phyloP scores from a whole-genome alignment of 2,888 invertebrate species.

The Elmis aenea region DNA sequence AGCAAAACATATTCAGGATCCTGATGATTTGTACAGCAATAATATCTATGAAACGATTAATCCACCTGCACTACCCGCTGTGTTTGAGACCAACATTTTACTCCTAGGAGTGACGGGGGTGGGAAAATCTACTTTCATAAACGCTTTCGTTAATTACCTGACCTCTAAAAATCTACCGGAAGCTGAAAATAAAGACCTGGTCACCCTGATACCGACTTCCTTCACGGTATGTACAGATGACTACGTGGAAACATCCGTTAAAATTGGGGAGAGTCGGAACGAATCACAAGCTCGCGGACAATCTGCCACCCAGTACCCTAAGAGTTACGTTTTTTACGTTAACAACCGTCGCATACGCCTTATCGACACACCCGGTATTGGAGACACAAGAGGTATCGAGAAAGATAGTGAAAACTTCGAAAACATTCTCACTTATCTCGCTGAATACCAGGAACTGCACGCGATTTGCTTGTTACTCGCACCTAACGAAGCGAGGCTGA shows the following conservation, averaged over 20 bases:
- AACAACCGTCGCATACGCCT: slow-evolving; percentile 24
- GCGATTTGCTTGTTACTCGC: slow-evolving; percentile 32
- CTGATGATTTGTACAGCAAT: too few relatives aligned
- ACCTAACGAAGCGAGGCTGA: slow-evolving; percentile 28
- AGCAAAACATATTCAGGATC: too few relatives aligned
- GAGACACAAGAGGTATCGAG: slow-evolving; percentile 26
- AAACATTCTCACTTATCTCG: slow-evolving; percentile 31
- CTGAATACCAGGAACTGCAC: slow-evolving; percentile 30
- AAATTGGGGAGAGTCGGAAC: slow-evolving; percentile 23
- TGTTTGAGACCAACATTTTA: slow-evolving; percentile 34
- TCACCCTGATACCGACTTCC: slow-evolving; percentile 29
- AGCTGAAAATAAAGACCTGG: slow-evolving; percentile 25
- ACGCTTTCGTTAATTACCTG: slow-evolving; percentile 34
- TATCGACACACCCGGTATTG: slow-evolving; percentile 34
- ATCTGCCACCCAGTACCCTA: slow-evolving; percentile 3
- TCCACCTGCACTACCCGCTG: too few relatives aligned
- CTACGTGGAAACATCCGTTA: slow-evolving; percentile 14
- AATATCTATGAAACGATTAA: too few relatives aligned
- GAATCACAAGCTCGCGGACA: not conserved
- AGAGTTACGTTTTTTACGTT: slow-evolving; percentile 4
- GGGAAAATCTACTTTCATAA: slow-evolving; percentile 38
- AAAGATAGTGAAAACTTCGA: slow-evolving; percentile 31
- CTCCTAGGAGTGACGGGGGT: slow-evolving; percentile 35
- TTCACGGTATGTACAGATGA: slow-evolving; percentile 26
- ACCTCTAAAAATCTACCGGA: slow-evolving; percentile 24